A percentile compares a stretch with the other conserved stretches of the same genome.
Conservation (phyloP, 2,797 vertebrate genomes). For the Hapalemur alaotrensis region DNA sequence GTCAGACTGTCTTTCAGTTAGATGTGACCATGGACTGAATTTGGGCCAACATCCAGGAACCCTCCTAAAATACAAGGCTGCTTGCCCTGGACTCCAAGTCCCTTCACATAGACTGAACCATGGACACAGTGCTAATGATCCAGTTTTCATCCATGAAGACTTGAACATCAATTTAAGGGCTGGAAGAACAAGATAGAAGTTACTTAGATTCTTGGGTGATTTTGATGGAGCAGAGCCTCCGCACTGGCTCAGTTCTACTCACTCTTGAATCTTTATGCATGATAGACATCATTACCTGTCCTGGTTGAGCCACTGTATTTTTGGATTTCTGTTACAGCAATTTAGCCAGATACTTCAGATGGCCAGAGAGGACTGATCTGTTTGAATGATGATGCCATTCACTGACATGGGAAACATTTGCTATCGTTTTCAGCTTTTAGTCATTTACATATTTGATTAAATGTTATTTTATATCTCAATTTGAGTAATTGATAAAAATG, state of each 20-base stretch:
- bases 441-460: slow-evolving; percentile 3
- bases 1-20: neutral
- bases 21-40: neutral
- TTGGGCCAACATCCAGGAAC: neutral
- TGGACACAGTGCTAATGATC: neutral
- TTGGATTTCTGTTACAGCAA: neutral
- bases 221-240: neutral
- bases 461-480: slow-evolving; percentile 28
- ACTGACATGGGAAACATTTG: neutral
- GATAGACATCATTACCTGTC: neutral
- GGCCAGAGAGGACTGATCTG: neutral
- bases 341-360: neutral
- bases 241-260: neutral
- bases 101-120: neutral
- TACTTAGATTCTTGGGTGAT: neutral
- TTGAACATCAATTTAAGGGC: neutral
- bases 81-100: neutral
- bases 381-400: neutral
- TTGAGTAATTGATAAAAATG: slow-evolving; percentile 30
- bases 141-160: neutral
- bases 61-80: neutral
- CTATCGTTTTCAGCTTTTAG: slow-evolving; percentile 20
- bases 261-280: neutral
- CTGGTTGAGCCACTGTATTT: neutral
- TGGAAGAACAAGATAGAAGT: neutral